Conservation (phyloP, 2,113 vertebrate genomes). For the Carollia perspicillata region DNA sequence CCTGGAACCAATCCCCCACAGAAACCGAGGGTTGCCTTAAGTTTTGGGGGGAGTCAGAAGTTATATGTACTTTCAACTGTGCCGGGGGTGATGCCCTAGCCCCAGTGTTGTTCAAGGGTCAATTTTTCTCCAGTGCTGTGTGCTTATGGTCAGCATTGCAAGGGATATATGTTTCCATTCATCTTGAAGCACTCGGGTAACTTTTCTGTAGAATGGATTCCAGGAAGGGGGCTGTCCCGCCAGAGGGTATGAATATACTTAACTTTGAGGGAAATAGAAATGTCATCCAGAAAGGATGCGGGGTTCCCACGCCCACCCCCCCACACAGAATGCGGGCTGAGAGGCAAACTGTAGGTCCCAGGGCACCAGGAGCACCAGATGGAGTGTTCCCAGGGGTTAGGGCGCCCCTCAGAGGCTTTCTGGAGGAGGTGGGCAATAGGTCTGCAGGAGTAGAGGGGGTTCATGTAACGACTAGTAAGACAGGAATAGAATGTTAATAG, state of each 20-base stretch:
- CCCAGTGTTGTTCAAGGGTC: background rate
- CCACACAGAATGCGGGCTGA: too few species aligned
- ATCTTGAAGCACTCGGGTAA: background rate
- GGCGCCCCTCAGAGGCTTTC: background rate
- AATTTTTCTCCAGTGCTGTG: accelerated
- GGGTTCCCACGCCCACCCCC: accelerated
- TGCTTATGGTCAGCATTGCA: accelerated
- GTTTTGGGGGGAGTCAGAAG: background rate
- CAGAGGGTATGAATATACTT: too few species aligned
- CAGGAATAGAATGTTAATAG: accelerated
- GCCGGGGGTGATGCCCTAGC: background rate
- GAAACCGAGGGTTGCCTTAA: background rate
- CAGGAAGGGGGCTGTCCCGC: background rate
- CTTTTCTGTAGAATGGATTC: background rate
- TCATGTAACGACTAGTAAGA: background rate
- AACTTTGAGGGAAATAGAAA: background rate
- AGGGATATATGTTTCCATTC: accelerated
- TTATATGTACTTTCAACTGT: background rate
- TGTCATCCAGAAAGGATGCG: background rate
- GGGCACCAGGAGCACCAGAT: too few species aligned
- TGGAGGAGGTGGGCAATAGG: background rate
- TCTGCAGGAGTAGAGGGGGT: background rate
- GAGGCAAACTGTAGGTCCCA: too few species aligned
- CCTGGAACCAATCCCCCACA: background rate
- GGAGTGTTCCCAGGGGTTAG: too few species aligned